These are phyloP conservation scores for Tanypteryx hageni DNA, from an alignment of 2,888 invertebrate genomes.

Conservation along the genomic window DNA sequence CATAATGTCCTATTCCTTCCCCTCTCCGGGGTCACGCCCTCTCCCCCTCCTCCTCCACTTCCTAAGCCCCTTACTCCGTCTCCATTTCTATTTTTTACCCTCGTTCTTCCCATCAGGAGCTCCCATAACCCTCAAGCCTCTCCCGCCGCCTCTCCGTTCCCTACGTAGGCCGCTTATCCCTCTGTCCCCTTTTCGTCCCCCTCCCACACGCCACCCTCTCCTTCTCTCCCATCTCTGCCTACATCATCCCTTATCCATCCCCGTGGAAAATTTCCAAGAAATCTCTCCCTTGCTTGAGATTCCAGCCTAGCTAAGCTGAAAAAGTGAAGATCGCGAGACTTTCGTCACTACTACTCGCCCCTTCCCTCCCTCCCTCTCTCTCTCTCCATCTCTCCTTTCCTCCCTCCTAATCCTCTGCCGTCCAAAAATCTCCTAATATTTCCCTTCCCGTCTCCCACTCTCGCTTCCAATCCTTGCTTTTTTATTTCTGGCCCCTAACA, in stretches of 20 bases:
- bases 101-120: neutral
- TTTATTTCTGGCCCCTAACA: neutral
- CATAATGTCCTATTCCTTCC: neutral
- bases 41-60: neutral
- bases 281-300: neutral
- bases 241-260: constrained; percentile 23
- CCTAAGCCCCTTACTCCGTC: neutral
- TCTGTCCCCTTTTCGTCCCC: neutral
- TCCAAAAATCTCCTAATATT: neutral
- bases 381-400: neutral
- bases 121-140: neutral
- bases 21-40: neutral
- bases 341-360: no score
- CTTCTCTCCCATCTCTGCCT: neutral
- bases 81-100: neutral
- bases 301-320: constrained; percentile 30
- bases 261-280: neutral
- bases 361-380: no score
- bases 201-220: neutral
- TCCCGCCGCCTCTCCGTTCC: neutral
- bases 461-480: neutral
- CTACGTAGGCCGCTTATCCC: neutral
- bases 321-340: neutral
- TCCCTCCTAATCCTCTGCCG: neutral
- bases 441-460: neutral